phyloP scores from a whole-genome alignment of 30 jellyfish, hydroid and myxozoan species.

The Hydractinia echinata region DNA sequence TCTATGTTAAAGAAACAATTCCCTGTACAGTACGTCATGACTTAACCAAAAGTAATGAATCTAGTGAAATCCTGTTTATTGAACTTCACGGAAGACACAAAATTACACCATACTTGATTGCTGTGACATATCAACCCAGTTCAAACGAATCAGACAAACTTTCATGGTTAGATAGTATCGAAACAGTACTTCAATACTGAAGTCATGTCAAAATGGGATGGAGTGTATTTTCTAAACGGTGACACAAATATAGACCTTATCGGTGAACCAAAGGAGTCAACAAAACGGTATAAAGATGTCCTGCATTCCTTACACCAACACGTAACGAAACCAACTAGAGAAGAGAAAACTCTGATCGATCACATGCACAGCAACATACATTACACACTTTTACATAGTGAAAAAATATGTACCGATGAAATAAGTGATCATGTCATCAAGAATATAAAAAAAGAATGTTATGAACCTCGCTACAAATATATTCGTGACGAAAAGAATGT shows the following conservation, averaged over 20 bases:
- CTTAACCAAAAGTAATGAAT: conserved; percentile 44
- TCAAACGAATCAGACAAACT: neutral
- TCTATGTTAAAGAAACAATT: no score
- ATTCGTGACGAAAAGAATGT: conserved; percentile 40
- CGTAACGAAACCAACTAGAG: conserved; percentile 43
- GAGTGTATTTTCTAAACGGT: conserved; percentile 26
- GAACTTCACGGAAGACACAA: conserved; percentile 61
- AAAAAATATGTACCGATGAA: conserved; percentile 10
- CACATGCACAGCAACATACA: conserved; percentile 44
- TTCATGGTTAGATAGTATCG: neutral
- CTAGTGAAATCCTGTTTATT: conserved; percentile 46
- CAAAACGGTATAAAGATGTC: conserved; percentile 31
- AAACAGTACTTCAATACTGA: neutral
- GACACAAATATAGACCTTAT: conserved; percentile 47
- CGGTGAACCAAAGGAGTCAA: conserved; percentile 6
- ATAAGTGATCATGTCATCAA: conserved; percentile 38
- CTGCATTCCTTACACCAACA: conserved; percentile 41
- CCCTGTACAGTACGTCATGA: conserved; percentile 42
- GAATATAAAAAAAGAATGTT: conserved; percentile 1
- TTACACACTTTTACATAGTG: neutral
- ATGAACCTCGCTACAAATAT: conserved; percentile 33
- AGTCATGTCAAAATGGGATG: neutral
- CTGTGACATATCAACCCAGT: neutral
- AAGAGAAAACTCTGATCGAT: conserved; percentile 54
- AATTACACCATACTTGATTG: conserved; percentile 30